Evolutionary conservation across 2,888 invertebrate species (phyloP).

Genomic region (Caenorhabditis afra): DNA sequence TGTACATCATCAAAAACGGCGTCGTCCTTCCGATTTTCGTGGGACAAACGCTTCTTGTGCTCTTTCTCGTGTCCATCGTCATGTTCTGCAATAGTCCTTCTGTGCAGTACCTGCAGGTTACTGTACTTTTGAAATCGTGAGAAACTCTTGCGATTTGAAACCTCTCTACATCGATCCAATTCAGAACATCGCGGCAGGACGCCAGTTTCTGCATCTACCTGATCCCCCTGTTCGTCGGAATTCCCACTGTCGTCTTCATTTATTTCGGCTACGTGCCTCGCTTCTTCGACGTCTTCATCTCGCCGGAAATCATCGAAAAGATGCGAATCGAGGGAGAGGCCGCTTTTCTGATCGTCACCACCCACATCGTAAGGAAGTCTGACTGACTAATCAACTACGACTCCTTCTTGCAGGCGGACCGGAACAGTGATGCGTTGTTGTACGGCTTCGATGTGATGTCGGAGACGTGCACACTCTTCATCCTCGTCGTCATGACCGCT

Average conservation of each 20-base stretch:
- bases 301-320: neutral
- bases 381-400: neutral
- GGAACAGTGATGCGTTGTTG: too few species aligned
- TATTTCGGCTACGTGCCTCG: conserved; percentile 27
- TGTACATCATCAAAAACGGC: conserved; percentile 15
- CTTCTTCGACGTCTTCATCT: neutral
- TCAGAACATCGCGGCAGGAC: neutral
- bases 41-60: conserved; percentile 8
- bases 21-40: neutral
- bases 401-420: neutral
- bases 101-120: conserved; percentile 37
- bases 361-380: neutral
- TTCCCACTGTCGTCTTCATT: conserved; percentile 19
- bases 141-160: neutral
- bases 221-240: conserved; percentile 6
- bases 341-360: conserved; percentile 13
- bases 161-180: neutral
- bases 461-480: conserved; percentile 16
- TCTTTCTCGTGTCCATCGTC: conserved; percentile 34
- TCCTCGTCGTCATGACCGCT: conserved; percentile 11
- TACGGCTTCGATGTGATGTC: conserved; percentile 17
- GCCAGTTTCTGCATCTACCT: neutral
- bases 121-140: conserved; percentile 20
- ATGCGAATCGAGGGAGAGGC: conserved; percentile 17
- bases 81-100: conserved; percentile 29